phyloP scores from a whole-genome alignment of 2,113 vertebrate species.

The Atrichornis clamosus region DNA sequence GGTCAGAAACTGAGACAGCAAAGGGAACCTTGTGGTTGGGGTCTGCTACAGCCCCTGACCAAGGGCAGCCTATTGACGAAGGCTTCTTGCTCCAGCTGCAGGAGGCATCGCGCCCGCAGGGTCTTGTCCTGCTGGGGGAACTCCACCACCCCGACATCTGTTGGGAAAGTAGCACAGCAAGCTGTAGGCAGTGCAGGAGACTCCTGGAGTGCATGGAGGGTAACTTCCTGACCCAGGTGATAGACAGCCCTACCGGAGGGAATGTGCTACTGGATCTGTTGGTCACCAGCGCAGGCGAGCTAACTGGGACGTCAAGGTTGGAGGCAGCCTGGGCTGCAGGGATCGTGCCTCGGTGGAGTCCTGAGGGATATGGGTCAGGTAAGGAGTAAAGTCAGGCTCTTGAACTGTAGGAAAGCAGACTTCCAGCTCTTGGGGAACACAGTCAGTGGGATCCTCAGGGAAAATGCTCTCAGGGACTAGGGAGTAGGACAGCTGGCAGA shows the following conservation, averaged over 20 bases:
- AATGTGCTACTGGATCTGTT: not conserved
- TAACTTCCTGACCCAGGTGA: not conserved
- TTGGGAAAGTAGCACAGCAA: not conserved
- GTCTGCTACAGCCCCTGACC: not conserved
- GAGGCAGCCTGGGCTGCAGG: not conserved
- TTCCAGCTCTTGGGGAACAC: no score
- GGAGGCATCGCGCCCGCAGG: not conserved
- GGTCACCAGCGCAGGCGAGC: not conserved
- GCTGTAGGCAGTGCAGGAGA: not conserved
- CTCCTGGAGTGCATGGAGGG: not conserved
- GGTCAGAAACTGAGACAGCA: not conserved
- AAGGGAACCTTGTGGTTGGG: not conserved
- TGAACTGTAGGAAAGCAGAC: not conserved
- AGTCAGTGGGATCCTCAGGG: not conserved
- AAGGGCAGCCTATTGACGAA: not conserved
- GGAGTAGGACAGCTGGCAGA: not conserved
- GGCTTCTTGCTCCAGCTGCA: not conserved
- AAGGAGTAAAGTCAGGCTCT: not conserved
- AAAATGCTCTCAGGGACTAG: not conserved
- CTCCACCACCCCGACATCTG: not conserved
- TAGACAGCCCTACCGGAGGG: not conserved
- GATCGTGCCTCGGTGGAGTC: not conserved
- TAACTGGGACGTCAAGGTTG: not conserved
- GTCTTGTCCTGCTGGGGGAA: not conserved
- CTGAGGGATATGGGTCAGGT: not conserved